Conservation (phyloP, 2,797 vertebrate species). For the Bovichtus variegatus region DNA sequence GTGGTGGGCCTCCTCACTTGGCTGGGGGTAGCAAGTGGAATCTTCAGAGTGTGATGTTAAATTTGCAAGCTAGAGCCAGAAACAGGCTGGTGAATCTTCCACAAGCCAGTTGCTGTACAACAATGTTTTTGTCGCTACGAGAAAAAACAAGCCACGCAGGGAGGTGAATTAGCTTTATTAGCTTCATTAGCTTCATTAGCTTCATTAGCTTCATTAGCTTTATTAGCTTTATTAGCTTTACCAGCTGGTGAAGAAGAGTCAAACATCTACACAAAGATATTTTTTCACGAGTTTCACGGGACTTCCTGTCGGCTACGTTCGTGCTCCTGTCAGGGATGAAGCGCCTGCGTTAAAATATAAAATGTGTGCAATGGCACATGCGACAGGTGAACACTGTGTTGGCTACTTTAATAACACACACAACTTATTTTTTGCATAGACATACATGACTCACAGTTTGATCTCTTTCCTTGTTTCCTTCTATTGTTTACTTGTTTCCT, state of each 20-base stretch:
- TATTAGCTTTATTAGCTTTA: neutral
- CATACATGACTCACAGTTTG: neutral
- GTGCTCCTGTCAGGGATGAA: neutral
- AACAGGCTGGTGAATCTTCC: constrained; percentile 49
- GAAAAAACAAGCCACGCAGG: constrained; percentile 25
- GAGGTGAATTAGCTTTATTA: neutral
- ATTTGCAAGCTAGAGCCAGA: constrained; percentile 63
- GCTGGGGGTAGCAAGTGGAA: constrained; percentile 64
- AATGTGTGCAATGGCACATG: neutral
- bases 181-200: neutral
- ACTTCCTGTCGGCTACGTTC: neutral
- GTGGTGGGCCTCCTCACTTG: constrained; percentile 54
- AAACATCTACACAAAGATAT: neutral
- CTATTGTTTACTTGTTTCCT: neutral
- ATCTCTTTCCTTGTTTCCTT: neutral
- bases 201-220: neutral
- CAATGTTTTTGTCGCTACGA: constrained; percentile 34
- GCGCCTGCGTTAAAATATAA: neutral
- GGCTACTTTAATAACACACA: neutral
- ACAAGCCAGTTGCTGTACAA: constrained; percentile 36
- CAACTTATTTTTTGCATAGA: no score
- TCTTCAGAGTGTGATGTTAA: constrained; percentile 74
- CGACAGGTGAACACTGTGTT: neutral
- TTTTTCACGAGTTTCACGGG: neutral
- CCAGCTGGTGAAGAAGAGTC: neutral